Percentiles rank a stretch among this genome's conserved stretches.
These are phyloP conservation scores for Leptinotarsa texana DNA, from an alignment of 1,140 invertebrate genomes.

Conservation along the genomic window DNA sequence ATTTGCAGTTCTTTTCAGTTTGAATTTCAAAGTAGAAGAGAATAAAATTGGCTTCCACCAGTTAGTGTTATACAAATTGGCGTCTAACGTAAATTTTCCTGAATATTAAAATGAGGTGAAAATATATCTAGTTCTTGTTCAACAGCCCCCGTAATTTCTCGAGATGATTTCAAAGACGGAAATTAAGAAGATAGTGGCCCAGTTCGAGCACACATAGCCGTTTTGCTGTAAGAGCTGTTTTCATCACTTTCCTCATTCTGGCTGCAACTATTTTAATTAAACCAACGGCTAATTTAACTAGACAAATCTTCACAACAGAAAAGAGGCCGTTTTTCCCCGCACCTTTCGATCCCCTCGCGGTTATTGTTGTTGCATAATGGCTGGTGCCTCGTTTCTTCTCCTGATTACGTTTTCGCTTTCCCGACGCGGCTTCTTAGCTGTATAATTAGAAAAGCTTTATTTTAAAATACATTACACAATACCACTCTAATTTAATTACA, in stretches of 20 bases:
- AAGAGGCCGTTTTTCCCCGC: constrained; percentile 28
- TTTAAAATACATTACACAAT: constrained; percentile 21
- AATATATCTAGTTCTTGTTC: background rate
- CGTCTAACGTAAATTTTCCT: no score
- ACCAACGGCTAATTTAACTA: constrained; percentile 51
- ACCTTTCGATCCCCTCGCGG: constrained; percentile 12
- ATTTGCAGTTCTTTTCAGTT: no score
- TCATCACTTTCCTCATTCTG: constrained; percentile 46
- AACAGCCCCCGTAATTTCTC: background rate
- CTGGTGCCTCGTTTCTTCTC: constrained; percentile 17
- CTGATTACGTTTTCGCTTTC: constrained; percentile 17
- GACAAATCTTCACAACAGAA: constrained; percentile 44
- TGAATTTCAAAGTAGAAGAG: no score
- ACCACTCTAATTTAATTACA: constrained; percentile 19
- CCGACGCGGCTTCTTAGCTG: constrained; percentile 15
- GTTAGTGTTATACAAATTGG: no score
- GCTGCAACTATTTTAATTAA: constrained; percentile 50
- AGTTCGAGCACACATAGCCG: background rate
- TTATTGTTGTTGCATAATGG: constrained; percentile 38
- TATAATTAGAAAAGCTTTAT: constrained; percentile 22
- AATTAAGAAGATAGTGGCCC: constrained; percentile 5
- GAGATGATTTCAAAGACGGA: constrained; percentile 5
- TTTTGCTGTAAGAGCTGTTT: constrained; percentile 27
- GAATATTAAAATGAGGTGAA: no score
- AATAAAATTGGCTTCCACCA: no score